These are phyloP conservation scores for Lagorchestes hirsutus DNA, from an alignment of 2,797 vertebrate species.

Conservation along the genomic window DNA sequence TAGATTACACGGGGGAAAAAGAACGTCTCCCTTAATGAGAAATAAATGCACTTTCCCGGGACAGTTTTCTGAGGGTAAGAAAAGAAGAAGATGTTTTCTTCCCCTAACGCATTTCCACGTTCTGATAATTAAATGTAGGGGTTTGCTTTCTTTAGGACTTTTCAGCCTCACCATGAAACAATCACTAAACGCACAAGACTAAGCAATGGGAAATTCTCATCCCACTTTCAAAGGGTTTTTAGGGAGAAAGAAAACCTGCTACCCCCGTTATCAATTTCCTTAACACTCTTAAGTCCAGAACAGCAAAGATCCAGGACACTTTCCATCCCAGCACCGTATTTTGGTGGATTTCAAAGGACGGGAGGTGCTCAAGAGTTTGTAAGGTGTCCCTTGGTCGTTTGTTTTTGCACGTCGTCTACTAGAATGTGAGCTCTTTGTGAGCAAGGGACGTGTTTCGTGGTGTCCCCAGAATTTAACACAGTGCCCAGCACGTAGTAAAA, in stretches of 20 bases:
- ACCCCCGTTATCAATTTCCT: background rate
- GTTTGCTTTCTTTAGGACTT: background rate
- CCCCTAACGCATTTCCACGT: background rate
- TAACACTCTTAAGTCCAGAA: background rate
- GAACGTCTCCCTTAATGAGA: constrained; percentile 8
- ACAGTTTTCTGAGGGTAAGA: constrained; percentile 27
- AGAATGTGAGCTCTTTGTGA: background rate
- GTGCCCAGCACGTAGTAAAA: background rate
- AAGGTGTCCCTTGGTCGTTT: background rate
- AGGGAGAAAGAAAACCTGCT: background rate
- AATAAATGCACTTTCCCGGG: constrained; percentile 8
- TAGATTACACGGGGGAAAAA: constrained; percentile 26
- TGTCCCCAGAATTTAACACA: background rate
- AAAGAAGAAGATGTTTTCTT: constrained; percentile 7
- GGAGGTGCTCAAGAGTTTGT: background rate
- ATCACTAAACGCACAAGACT: background rate
- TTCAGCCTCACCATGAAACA: background rate
- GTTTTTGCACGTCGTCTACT: background rate
- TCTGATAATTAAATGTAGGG: constrained; percentile 10
- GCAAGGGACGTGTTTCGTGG: background rate
- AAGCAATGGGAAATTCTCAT: background rate
- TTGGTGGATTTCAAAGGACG: background rate
- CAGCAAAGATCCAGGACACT: background rate
- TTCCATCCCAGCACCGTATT: background rate
- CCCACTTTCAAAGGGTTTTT: background rate